Evolutionary conservation across 1,140 invertebrate species (phyloP), one percentile per base, ranked within the genome.

Genomic region (Hyphantria cunea): DNA sequence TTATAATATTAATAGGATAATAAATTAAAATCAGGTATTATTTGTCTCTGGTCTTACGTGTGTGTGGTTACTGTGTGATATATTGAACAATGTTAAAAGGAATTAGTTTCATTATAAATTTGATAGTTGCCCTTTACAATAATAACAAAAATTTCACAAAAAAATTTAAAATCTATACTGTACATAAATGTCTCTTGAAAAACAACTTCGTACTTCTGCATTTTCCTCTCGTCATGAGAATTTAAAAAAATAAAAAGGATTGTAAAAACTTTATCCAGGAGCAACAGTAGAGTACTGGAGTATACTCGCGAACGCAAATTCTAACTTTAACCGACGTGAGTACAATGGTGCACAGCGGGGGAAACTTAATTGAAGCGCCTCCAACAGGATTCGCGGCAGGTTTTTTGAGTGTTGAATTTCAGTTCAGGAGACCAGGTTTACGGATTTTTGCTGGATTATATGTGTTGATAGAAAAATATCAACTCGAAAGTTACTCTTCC

Each of bases 361-460:
- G 42, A 55, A 55, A 55, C 41, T 45, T 55, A 55, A 55, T 55
- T 55, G 53, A 55, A 55, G 53, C 53, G 53, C 53, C 53, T 25
- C 13, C 31, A n/a, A 34, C 17, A 13, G 39, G 15, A 47, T 45
- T n/a, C 53, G 9, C 11, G 17, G 12, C 33, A 41, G 42, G 32
- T 55, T 47, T 55, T 55, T 55, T 13, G 13, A 55, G 53, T 14
- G 53, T 41, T 31, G 6, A 11, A 34, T 17, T 47, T 34, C 11
- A 12, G 51, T 53, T 51, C 41, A 17, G n/a, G 34, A 31, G 9
- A 8, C 12, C 39, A 42, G 31, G 13, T 12, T 54, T 54, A 8
- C n/a, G 39, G 8, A 17, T 54, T 31, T 31, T 32, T 25, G n/a
- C 13, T 15, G 41, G 31, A 9, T 44, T 25, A 25, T 25, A 12